Conservation (phyloP, 2,113 vertebrate genomes). For the Tragelaphus scriptus region DNA sequence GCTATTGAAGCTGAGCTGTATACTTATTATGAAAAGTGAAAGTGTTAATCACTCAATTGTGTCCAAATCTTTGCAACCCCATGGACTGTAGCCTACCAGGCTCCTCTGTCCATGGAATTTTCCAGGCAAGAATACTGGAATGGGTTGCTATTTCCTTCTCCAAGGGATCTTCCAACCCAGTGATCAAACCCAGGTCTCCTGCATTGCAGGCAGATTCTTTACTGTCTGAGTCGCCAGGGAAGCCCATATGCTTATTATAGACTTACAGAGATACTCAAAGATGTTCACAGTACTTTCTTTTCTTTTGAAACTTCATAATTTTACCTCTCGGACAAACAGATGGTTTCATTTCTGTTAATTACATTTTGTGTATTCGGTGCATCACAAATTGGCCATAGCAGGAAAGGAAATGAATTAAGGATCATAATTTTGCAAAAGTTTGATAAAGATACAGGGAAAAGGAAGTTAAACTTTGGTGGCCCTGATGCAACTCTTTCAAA, state of each 20-base stretch:
- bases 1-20: background rate
- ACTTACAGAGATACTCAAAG: background rate
- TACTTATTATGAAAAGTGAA: background rate
- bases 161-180: background rate
- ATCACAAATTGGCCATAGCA: background rate
- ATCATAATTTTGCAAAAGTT: background rate
- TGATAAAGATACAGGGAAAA: background rate
- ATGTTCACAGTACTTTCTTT: background rate
- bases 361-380: background rate
- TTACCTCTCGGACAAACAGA: background rate
- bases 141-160: background rate
- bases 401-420: background rate
- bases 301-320: background rate
- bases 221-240: background rate
- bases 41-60: background rate
- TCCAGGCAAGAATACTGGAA: background rate
- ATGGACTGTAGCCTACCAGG: background rate
- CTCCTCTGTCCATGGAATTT: background rate
- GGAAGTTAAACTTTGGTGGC: background rate
- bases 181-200: background rate
- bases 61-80: background rate
- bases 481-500: background rate
- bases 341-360: constrained; percentile 1
- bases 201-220: background rate
- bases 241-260: background rate